phyloP scores from a whole-genome alignment of 1,140 invertebrate species.

The Chrysomallon squamiferum region DNA sequence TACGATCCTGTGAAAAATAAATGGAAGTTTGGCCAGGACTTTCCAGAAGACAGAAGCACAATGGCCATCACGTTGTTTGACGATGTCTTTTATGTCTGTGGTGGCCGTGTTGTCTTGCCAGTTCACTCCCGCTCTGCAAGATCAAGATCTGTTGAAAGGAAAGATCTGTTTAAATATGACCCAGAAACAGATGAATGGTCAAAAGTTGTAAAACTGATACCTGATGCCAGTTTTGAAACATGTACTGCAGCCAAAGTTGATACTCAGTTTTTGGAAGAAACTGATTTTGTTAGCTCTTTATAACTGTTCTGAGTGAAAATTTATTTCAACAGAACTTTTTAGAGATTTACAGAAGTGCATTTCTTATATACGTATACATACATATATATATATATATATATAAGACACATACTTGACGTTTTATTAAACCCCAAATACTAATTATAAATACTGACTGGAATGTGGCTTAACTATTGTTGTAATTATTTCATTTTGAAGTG shows the following conservation, averaged over 20 bases:
- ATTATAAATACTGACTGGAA: too few relatives aligned
- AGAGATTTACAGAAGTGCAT: too few relatives aligned
- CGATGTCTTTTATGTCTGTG: slow-evolving; percentile 40
- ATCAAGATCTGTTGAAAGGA: slow-evolving; percentile 32
- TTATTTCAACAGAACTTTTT: too few relatives aligned
- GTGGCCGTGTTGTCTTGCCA: slow-evolving; percentile 30
- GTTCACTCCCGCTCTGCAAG: neutral
- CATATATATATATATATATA: too few relatives aligned
- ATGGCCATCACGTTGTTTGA: slow-evolving; percentile 22
- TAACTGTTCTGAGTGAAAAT: too few relatives aligned
- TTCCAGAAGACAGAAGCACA: slow-evolving; percentile 49
- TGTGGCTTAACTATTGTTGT: too few relatives aligned
- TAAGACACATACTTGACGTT: too few relatives aligned
- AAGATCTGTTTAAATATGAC: slow-evolving; percentile 48
- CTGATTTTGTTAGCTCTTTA: slow-evolving; percentile 33
- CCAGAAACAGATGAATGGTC: slow-evolving; percentile 30
- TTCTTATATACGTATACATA: too few relatives aligned
- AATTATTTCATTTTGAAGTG: too few relatives aligned
- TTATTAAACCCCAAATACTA: too few relatives aligned
- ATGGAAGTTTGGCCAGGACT: slow-evolving; percentile 43
- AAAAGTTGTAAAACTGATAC: slow-evolving; percentile 34
- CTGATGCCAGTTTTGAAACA: slow-evolving; percentile 33
- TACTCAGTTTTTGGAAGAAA: slow-evolving; percentile 36
- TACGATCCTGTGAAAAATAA: slow-evolving; percentile 40
- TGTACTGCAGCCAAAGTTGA: slow-evolving; percentile 37